Base-by-base conservation (phyloP, 2,888 invertebrate genomes). In the Sisyra nigra region DNA sequence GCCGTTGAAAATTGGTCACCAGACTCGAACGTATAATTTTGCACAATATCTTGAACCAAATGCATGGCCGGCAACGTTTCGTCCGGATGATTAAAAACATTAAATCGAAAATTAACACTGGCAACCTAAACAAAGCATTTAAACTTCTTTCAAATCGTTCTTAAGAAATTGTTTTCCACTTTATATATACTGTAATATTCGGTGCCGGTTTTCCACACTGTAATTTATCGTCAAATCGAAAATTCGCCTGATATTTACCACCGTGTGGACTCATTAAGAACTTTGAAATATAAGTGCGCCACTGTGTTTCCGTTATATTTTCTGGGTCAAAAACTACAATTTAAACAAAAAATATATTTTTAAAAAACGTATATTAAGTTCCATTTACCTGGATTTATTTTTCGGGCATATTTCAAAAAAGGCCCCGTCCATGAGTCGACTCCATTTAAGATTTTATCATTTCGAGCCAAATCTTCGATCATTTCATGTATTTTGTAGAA, bases 51-150 rank as follows among this genome's bases (percentile, higher is more conserved):
- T 56, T 74, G 74, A 0, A 76, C 65, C 45, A 62, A 56, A 53
- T 80, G 75, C 82, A 84, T 84, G 1, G 80, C 82, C 2, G 80
- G 78, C 44, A 84, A 66, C 61, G 82, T 79, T 50, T 78, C 68
- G 30, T 72, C 65, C 0, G 82, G 78, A 1, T 75, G 72, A 8
- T 55, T 46, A 51, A 79, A 78, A 49, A 59, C 66, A 19, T 60
- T 62, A 52, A 80, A 80, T 42, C 63, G 68, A 54, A 83, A 81
- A 46, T 73, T 64, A 50, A 83, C 68, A 13, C 69, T 71, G 1
- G 80, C 67, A 37, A 74, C 56, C 69, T 69, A 51, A 32, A 61
- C 59, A 45, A 9, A 46, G 40, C n/a, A n/a, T n/a, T n/a, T n/a
- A n/a, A n/a, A n/a, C n/a, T n/a, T n/a, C n/a, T n/a, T n/a, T n/a